Conservation (phyloP, 2,888 invertebrate species). For the Lochmaea capreae region DNA sequence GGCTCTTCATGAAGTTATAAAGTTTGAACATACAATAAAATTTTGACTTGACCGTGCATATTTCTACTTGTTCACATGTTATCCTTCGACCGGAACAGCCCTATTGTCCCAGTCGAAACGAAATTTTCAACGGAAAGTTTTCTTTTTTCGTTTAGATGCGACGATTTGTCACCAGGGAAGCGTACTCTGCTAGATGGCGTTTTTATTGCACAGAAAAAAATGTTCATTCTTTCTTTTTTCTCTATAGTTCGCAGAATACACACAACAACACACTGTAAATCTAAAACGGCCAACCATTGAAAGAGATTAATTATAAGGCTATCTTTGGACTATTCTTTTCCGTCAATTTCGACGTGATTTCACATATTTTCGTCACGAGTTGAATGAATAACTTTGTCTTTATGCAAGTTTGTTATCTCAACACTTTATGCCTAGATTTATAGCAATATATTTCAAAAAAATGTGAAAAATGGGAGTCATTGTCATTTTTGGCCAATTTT, state of each 20-base stretch:
- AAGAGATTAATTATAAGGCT: conserved; percentile 32
- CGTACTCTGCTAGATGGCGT: conserved; percentile 30
- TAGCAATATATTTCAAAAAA: too few relatives aligned
- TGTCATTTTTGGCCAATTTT: too few relatives aligned
- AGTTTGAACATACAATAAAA: not conserved
- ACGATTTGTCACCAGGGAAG: conserved; percentile 33
- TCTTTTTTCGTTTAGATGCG: conserved; percentile 26
- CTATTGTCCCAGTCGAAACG: conserved; percentile 27
- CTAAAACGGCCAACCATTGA: conserved; percentile 26
- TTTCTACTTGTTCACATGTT: conserved; percentile 10
- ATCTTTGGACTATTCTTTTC: conserved; percentile 30
- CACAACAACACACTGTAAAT: conserved; percentile 34
- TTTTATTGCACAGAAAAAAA: conserved; percentile 30
- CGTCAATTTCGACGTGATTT: conserved; percentile 19
- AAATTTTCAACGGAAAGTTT: conserved; percentile 29
- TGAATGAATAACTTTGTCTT: conserved; percentile 29
- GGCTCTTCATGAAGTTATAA: too few relatives aligned
- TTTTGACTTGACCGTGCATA: not conserved
- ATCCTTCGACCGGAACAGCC: not conserved
- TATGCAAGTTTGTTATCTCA: not conserved
- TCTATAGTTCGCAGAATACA: conserved; percentile 24
- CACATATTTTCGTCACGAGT: conserved; percentile 27
- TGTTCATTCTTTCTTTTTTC: conserved; percentile 25
- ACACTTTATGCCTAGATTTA: not conserved
- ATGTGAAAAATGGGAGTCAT: too few relatives aligned